Evolutionary conservation across 2,797 vertebrate genomes (phyloP), one percentile per base, ranked within the genome.

Genomic region (Luscinia megarhynchos): DNA sequence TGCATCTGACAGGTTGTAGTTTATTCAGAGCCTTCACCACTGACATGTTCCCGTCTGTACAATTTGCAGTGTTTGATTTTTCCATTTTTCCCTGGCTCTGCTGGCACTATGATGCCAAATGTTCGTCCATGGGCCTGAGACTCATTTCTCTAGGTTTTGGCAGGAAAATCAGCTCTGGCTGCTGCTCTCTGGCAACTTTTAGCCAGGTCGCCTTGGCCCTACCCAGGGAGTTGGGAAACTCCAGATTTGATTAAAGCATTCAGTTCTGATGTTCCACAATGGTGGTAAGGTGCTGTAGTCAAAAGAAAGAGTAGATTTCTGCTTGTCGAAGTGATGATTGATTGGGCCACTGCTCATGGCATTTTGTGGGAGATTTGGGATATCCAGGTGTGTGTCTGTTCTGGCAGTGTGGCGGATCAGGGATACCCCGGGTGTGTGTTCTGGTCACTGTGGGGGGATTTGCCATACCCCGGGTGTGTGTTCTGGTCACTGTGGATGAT

Each of bases 341-440:
- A 64, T 95, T 72, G 66, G 68, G 53, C 58, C 79, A 68, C 86
- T 84, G 73, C 77, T 95, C 24, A 21, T 26, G 6, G 70, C 15
- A 17, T 94, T 83, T 34, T 19, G 72, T 34, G 84, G 36, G 68
- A 26, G 7, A 20, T 57, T 0, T 1, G 50, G 58, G 68, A 13
- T 45, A 8, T 58, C 12, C 2, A 0, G 17, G 3, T 32, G 58
- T n/a, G 11, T 38, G 46, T 61, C 29, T 21, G n/a, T 74, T 30
- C 3, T 7, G 40, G 19, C 14, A 12, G 13, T n/a, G 40, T 22
- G 8, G 10, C 30, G 29, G 38, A 26, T 54, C 4, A 6, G 51
- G 38, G 17, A 3, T 70, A 7, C 24, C 7, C 9, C 9, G 0
- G 15, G 6, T 43, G 19, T 13, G 22, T 11, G 11, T 48, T 17